Base-by-base conservation (phyloP, 2,113 vertebrate genomes). In the Labeo rohita region DNA sequence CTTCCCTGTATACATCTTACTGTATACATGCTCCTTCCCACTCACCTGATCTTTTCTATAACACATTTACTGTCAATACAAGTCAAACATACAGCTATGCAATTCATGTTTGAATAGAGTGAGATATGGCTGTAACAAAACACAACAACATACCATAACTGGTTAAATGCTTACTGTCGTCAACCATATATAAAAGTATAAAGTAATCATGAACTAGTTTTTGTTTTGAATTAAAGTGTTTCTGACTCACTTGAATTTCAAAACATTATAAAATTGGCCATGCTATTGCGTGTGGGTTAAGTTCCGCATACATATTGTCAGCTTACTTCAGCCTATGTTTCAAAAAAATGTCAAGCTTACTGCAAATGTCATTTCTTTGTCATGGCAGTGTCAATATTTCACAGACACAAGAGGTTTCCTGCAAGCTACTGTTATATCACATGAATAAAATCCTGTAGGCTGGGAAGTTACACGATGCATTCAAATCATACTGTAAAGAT, bases 11-110 rank as follows among this genome's bases (percentile, higher is more conserved):
- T 13, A 52, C 6, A 77, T 49, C 4, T 16, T 65, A 52, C 63
- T 59, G 18, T 61, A 61, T 56, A 63, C 28, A 28, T 28, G 9
- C 52, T 81, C 8, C 70, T 43, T 47, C 34, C 49, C 39, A 76
- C 50, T 75, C n/a, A 66, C 73, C 43, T 49, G 13, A 65, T 63
- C 10, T 80, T 66, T 80, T 11, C 21, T 49, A 65, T 66, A 65
- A 43, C 59, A 65, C 78, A 80, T 80, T 45, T 15, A 47, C 43
- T 47, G 7, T 45, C 39, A 49, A 28, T 11, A 45, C 18, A 21
- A 45, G 9, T 72, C 4, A 49, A 49, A 47, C 43, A 80, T 5
- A 21, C 9, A 79, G 12, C 16, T 47, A 28, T 80, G 56, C n/a
- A n/a, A 45, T 61, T 59, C 36, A 61, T 39, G n/a, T 79, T 79